A percentile compares a stretch with the other conserved stretches of the same genome.
Evolutionary conservation across 2,888 invertebrate species (phyloP).

Genomic region (Drosophila lutescens): DNA sequence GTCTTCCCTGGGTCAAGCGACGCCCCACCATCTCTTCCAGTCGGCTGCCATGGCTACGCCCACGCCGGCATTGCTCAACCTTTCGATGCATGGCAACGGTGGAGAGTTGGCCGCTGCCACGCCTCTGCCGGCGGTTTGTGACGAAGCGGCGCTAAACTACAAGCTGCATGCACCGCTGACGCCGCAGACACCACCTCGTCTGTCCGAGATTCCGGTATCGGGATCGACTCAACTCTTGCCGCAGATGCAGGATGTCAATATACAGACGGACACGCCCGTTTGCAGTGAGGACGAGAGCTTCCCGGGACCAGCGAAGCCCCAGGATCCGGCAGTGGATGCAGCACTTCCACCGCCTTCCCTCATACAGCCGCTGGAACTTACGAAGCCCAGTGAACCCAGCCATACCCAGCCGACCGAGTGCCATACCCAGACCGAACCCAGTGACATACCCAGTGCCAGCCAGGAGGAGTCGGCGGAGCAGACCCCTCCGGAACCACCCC

Average conservation of each 20-base stretch:
- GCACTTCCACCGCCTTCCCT: not conserved
- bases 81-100: slow-evolving; percentile 63
- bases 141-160: slow-evolving; percentile 63
- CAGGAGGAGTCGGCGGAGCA: slow-evolving; percentile 34
- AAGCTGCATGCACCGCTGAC: slow-evolving; percentile 66
- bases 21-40: slow-evolving; percentile 34
- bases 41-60: slow-evolving; percentile 37
- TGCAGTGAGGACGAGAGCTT: slow-evolving; percentile 87
- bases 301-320: slow-evolving; percentile 37
- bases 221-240: slow-evolving; percentile 66
- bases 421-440: slow-evolving; percentile 71
- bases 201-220: slow-evolving; percentile 53
- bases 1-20: slow-evolving; percentile 44
- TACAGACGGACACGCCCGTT: slow-evolving; percentile 91
- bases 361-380: slow-evolving; percentile 76
- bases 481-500: slow-evolving; percentile 39
- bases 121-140: slow-evolving; percentile 48
- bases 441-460: slow-evolving; percentile 55
- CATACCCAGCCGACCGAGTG: slow-evolving; percentile 64
- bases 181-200: slow-evolving; percentile 75
- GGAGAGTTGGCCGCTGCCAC: slow-evolving; percentile 29
- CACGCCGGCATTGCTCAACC: slow-evolving; percentile 57
- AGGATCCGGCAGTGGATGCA: slow-evolving; percentile 37
- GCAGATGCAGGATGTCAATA: slow-evolving; percentile 92
- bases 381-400: slow-evolving; percentile 64